These are phyloP conservation scores for Ammodytes marinus DNA, from an alignment of 2,113 vertebrate genomes.

Conservation along the genomic window DNA sequence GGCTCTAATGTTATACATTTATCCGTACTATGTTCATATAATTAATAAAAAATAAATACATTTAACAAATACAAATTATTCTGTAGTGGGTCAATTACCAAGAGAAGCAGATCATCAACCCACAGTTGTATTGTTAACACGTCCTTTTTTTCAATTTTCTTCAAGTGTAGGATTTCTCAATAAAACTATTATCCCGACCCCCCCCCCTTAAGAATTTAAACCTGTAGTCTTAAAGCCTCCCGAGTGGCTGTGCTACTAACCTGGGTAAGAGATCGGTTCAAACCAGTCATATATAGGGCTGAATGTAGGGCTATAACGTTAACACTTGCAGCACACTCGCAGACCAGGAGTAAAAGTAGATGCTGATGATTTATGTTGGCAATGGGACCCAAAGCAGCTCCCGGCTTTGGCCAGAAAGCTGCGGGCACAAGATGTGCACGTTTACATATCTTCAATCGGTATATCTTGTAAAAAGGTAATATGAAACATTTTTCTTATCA, in stretches of 20 bases:
- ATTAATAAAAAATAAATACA: conserved; percentile 87
- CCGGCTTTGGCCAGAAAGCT: conserved; percentile 65
- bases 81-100: conserved; percentile 68
- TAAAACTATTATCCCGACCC: conserved; percentile 65
- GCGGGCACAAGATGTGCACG: conserved; percentile 63
- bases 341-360: conserved; percentile 70
- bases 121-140: conserved; percentile 61
- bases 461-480: conserved; percentile 82
- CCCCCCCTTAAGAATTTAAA: conserved; percentile 41
- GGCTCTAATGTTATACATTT: conserved; percentile 73
- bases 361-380: conserved; percentile 86
- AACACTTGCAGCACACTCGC: conserved; percentile 61
- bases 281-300: conserved; percentile 51
- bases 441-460: conserved; percentile 66
- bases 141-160: conserved; percentile 34
- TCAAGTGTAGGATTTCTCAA: conserved; percentile 72
- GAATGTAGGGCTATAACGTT: conserved; percentile 51
- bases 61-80: conserved; percentile 84
- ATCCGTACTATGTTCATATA: conserved; percentile 77
- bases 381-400: conserved; percentile 74
- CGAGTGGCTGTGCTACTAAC: conserved; percentile 57
- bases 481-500: conserved; percentile 76
- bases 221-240: conserved; percentile 58
- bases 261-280: conserved; percentile 25
- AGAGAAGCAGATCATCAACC: conserved; percentile 57